Evolutionary conservation across 2,113 vertebrate species (phyloP), one percentile per base, ranked within the genome.

Genomic region (Oplegnathus fasciatus): DNA sequence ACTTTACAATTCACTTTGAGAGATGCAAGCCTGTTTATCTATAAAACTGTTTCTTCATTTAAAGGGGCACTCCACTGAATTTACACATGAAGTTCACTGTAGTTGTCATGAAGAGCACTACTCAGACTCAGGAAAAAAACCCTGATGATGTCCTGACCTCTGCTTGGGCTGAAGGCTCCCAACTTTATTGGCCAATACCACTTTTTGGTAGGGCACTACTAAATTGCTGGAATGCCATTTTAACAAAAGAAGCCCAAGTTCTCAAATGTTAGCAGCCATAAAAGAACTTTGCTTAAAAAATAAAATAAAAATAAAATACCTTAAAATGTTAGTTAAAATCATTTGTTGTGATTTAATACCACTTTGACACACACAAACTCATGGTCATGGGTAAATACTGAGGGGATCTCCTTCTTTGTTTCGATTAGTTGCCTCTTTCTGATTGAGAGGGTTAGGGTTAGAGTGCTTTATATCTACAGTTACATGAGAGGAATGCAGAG

Each of bases 361-460:
- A 69, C 7, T 48, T 50, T 73, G n/a, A 64, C 61, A 3, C 62
- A 40, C 62, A 65, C 64, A 69, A 57, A 34, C n/a, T 18, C 24
- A n/a, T 32, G 24, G 75, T 77, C 77, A 66, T 52, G 67, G 72
- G 50, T 54, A 34, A 13, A 74, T 46, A 34, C 61, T 67, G 22
- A 34, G 58, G 17, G 48, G 30, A 10, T 62, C 28, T 20, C 10
- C 44, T 71, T 72, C 61, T 78, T 77, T 85, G 75, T 71, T 30
- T 26, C 1, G 13, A 13, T 32, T 20, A 26, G 30, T 42, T 62
- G 42, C 72, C 18, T 40, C 14, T 68, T 57, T 50, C 22, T 9
- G 10, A 28, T 2, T 13, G n/a, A 70, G 30, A 26, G 8, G 11
- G 50, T n/a, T n/a, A n/a, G n/a, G n/a, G n/a, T n/a, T n/a, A n/a